Evolutionary conservation across 2,888 invertebrate genomes (phyloP).

Genomic region (Catotricha subobsoleta): DNA sequence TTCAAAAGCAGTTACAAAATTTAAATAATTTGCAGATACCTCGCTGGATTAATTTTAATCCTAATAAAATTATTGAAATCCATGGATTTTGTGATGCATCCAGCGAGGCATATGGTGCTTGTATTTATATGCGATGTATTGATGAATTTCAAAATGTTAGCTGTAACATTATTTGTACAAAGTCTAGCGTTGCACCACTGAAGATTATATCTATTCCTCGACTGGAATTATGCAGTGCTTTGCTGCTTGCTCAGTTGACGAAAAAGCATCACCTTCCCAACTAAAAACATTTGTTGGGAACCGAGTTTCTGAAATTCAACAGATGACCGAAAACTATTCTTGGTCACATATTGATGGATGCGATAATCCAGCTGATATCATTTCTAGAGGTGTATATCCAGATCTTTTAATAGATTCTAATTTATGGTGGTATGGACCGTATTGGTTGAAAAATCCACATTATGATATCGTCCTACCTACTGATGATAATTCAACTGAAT

Average conservation of each 20-base stretch:
- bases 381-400: constrained; percentile 12
- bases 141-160: neutral
- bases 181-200: constrained; percentile 11
- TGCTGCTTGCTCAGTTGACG: constrained; percentile 6
- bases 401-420: constrained; percentile 7
- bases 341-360: constrained; percentile 13
- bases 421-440: constrained; percentile 15
- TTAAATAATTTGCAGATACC: neutral
- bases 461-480: neutral
- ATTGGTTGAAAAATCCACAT: neutral
- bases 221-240: constrained; percentile 11
- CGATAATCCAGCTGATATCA: constrained; percentile 14
- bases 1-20: neutral
- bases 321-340: constrained; percentile 1
- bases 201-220: constrained; percentile 9
- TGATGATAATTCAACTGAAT: neutral
- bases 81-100: constrained; percentile 8
- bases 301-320: constrained; percentile 12
- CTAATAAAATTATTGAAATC: neutral
- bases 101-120: constrained; percentile 6
- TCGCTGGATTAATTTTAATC: neutral
- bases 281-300: constrained; percentile 15
- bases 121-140: constrained; percentile 7
- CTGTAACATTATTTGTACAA: constrained; percentile 6
- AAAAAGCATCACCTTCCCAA: too few relatives aligned